These are phyloP conservation scores for Todiramphus chloris DNA, from an alignment of 2,113 vertebrate genomes.

Conservation along the genomic window DNA sequence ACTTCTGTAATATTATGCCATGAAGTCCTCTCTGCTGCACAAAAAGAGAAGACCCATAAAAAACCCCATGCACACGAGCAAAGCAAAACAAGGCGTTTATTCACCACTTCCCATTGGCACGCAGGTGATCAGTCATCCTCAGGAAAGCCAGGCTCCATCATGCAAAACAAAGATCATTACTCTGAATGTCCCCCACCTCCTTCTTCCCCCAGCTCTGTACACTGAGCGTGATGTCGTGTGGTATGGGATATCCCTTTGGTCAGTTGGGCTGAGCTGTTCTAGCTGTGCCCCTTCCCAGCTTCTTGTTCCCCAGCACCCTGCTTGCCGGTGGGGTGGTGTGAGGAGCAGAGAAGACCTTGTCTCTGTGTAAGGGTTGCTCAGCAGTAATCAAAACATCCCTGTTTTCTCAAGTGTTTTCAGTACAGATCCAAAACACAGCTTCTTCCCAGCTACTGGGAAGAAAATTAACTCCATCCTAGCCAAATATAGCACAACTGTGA, in stretches of 20 bases:
- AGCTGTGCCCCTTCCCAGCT: neutral
- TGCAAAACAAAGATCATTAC: neutral
- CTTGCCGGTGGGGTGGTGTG: neutral
- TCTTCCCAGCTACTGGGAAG: neutral
- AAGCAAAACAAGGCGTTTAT: neutral
- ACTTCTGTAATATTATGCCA: neutral
- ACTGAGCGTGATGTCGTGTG: neutral
- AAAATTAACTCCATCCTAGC: neutral
- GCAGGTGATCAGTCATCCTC: neutral
- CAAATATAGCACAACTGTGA: neutral
- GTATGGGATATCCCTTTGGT: neutral
- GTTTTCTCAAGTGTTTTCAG: neutral
- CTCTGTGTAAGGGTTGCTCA: neutral
- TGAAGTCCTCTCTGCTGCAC: neutral
- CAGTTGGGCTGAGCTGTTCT: neutral
- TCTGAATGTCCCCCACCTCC: neutral
- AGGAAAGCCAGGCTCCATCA: neutral
- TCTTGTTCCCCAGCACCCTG: neutral
- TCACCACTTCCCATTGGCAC: neutral
- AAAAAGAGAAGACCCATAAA: neutral
- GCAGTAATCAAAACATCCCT: neutral
- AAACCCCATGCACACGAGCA: neutral
- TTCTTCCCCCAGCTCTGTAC: neutral
- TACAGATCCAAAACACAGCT: neutral
- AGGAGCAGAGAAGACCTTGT: neutral